These are phyloP conservation scores for Etia nguti DNA, from an alignment of 2,113 vertebrate species.

Conservation along the genomic window DNA sequence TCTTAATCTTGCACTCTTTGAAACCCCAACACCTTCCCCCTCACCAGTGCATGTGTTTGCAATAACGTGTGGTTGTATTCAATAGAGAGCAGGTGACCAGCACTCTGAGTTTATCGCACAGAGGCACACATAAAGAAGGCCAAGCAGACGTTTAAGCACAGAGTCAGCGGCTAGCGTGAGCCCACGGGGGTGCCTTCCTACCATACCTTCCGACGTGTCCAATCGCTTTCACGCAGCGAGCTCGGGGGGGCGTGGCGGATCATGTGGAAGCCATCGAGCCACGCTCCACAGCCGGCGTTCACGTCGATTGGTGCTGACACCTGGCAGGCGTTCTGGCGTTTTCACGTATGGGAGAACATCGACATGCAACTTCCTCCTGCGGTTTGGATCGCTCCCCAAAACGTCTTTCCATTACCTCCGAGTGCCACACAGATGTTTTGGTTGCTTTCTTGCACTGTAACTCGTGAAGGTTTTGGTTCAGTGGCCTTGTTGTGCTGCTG, in stretches of 20 bases:
- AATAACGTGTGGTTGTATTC: constrained; percentile 19
- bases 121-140: background rate
- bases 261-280: constrained; percentile 6
- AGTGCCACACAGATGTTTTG: constrained; percentile 40
- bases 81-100: constrained; percentile 29
- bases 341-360: constrained; percentile 59
- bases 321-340: constrained; percentile 48
- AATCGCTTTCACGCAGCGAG: constrained; percentile 53
- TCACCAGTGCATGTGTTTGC: constrained; percentile 31
- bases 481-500: constrained; percentile 37
- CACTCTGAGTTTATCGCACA: constrained; percentile 1
- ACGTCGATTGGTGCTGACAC: constrained; percentile 61
- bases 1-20: background rate
- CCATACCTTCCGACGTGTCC: constrained; percentile 32
- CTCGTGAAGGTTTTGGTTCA: constrained; percentile 3
- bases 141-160: background rate
- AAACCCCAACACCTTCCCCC: background rate
- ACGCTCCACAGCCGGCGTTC: background rate
- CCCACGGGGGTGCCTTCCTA: background rate
- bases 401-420: constrained; percentile 47
- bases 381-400: constrained; percentile 47
- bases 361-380: constrained; percentile 60
- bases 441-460: constrained; percentile 13
- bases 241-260: background rate
- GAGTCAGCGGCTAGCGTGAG: background rate